Conservation (phyloP, 1,140 invertebrate species). For the Drosophila eugracilis region DNA sequence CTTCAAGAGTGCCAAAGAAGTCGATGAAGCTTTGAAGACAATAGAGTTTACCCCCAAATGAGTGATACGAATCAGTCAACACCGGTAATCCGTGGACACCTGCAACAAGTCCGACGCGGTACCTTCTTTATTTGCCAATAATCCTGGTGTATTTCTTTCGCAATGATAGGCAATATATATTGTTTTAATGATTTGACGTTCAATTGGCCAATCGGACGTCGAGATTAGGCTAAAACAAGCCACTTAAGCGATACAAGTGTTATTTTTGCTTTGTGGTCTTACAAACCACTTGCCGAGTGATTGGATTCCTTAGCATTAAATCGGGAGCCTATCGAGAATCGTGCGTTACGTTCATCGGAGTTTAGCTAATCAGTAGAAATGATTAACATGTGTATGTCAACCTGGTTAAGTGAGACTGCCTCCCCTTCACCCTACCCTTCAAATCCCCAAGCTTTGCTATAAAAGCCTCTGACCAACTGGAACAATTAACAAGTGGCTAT, state of each 20-base stretch:
- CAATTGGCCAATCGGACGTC: conserved; percentile 57
- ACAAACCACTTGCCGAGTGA: neutral
- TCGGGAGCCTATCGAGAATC: conserved; percentile 14
- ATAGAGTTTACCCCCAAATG: conserved; percentile 29
- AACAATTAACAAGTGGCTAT: conserved; percentile 28
- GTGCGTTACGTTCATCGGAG: neutral
- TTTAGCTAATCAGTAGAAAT: conserved; percentile 16
- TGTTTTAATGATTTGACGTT: conserved; percentile 45
- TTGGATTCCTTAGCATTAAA: conserved; percentile 30
- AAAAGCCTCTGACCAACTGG: conserved; percentile 42
- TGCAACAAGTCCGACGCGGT: conserved; percentile 31
- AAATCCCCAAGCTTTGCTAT: conserved; percentile 34
- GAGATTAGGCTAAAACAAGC: conserved; percentile 60
- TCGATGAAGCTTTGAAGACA: neutral
- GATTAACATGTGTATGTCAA: conserved; percentile 19
- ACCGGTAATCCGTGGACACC: conserved; percentile 36
- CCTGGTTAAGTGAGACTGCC: neutral
- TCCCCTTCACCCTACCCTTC: neutral
- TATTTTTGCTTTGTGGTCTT: conserved; percentile 7
- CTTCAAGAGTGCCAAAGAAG: conserved; percentile 11
- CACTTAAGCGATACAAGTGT: conserved; percentile 40
- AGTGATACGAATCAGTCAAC: conserved; percentile 37
- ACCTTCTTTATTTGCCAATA: conserved; percentile 32
- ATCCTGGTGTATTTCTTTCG: conserved; percentile 32
- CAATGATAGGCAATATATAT: conserved; percentile 51